phyloP scores from a whole-genome alignment of 2,113 vertebrate species.

The Phyllostomus discolor region DNA sequence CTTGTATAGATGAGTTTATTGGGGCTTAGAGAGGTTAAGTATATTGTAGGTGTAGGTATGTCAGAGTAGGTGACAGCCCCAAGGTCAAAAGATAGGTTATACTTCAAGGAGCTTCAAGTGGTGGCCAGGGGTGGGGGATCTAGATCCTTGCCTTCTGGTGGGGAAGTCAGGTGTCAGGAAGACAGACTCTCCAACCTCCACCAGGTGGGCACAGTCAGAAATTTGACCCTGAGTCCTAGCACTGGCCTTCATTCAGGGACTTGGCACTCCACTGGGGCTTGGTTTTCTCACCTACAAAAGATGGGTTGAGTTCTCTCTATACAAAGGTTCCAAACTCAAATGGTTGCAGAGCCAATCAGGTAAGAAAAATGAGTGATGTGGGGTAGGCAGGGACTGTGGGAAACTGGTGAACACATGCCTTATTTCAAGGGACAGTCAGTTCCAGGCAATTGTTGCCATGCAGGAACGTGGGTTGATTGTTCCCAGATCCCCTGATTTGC shows the following conservation, averaged over 20 bases:
- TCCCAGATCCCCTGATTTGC: not conserved
- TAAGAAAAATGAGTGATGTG: not conserved
- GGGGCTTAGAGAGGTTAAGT: not conserved
- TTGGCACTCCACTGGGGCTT: not conserved
- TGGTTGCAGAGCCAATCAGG: not conserved
- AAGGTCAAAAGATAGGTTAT: not conserved
- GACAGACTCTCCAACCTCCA: not conserved
- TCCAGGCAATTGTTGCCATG: not conserved
- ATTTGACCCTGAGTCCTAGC: not conserved
- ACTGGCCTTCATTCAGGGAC: not conserved
- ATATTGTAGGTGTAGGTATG: not conserved
- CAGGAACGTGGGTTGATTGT: not conserved
- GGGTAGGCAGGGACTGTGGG: not conserved
- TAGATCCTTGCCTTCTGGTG: not conserved
- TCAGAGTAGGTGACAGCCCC: not conserved
- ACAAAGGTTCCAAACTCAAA: not conserved
- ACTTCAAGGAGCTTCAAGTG: not conserved
- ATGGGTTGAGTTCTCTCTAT: not conserved
- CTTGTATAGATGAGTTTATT: not conserved
- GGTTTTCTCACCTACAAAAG: not conserved
- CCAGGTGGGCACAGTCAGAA: not conserved
- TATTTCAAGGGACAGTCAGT: not conserved
- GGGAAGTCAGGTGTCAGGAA: not conserved
- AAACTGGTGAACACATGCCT: not conserved
- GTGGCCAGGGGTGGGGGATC: rapidly evolving